phyloP scores from a whole-genome alignment of 2,888 invertebrate genomes.

The Gandaritis pyraliata region DNA sequence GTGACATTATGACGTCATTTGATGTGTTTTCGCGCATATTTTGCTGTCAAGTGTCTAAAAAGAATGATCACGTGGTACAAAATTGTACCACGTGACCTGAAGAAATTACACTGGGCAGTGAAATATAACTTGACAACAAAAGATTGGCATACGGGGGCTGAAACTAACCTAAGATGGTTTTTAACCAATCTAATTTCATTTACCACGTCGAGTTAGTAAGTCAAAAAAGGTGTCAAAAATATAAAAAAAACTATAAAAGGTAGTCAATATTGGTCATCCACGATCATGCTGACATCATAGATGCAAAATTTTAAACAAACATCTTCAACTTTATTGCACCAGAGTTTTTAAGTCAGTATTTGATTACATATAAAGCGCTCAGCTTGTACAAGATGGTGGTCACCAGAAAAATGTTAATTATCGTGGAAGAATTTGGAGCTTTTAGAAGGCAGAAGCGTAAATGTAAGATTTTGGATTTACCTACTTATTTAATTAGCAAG shows the following conservation, averaged over 20 bases:
- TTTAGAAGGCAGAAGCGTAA: slow-evolving; percentile 40
- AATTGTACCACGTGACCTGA: too few relatives aligned
- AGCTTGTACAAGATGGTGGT: slow-evolving; percentile 51
- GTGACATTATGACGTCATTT: too few relatives aligned
- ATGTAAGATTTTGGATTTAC: slow-evolving; percentile 50
- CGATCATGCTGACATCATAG: slow-evolving; percentile 63
- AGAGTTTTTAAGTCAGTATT: slow-evolving; percentile 31
- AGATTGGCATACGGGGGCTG: too few relatives aligned
- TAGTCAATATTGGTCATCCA: slow-evolving; percentile 47
- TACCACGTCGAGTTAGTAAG: too few relatives aligned
- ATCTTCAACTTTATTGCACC: slow-evolving; percentile 38
- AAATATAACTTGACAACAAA: too few relatives aligned
- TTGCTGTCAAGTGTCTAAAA: too few relatives aligned
- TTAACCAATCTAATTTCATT: too few relatives aligned
- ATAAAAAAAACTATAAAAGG: slow-evolving; percentile 37
- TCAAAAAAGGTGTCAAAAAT: slow-evolving; percentile 32
- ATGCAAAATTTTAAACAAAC: slow-evolving; percentile 54
- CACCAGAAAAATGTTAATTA: slow-evolving; percentile 51
- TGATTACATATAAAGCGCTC: slow-evolving; percentile 11
- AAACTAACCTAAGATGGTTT: too few relatives aligned
- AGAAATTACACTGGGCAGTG: too few relatives aligned
- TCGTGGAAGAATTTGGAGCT: slow-evolving; percentile 51
- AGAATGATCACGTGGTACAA: too few relatives aligned
- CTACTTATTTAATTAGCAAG: not conserved
- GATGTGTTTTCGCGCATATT: too few relatives aligned